phyloP scores from a whole-genome alignment of 2,797 vertebrate species.

The Oryzias sinensis region DNA sequence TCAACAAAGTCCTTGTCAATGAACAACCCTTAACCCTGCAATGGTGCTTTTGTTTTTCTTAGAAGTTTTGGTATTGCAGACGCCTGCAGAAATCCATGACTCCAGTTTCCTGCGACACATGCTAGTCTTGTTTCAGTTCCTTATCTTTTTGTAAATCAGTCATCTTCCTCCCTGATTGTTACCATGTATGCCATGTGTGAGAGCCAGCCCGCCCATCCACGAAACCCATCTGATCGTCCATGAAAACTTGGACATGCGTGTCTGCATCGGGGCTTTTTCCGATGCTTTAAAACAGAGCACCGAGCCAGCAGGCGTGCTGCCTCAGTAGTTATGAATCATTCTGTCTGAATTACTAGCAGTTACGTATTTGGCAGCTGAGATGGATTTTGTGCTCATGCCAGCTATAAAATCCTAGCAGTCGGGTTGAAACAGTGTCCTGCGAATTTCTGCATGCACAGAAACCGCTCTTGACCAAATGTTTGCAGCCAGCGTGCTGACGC shows the following conservation, averaged over 20 bases:
- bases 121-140: background rate
- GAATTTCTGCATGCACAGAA: slow-evolving; percentile 41
- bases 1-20: background rate
- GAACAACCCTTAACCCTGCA: background rate
- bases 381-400: slow-evolving; percentile 32
- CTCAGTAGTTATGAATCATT: slow-evolving; percentile 63
- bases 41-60: background rate
- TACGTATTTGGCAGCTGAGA: slow-evolving; percentile 57
- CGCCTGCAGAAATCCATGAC: too few relatives aligned
- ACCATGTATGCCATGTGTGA: background rate
- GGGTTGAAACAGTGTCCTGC: slow-evolving; percentile 49
- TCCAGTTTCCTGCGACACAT: too few relatives aligned
- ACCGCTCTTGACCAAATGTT: slow-evolving; percentile 55
- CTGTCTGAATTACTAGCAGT: slow-evolving; percentile 68
- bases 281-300: slow-evolving; percentile 39
- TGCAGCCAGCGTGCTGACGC: slow-evolving; percentile 38
- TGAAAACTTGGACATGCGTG: background rate
- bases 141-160: background rate
- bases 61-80: background rate
- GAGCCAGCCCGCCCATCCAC: background rate
- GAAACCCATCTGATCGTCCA: background rate
- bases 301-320: slow-evolving; percentile 31
- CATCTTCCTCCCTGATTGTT: background rate
- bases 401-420: slow-evolving; percentile 65
- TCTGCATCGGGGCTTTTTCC: slow-evolving; percentile 24